Conservation (phyloP, 2,113 vertebrate genomes). For the Cercopithecus mona region DNA sequence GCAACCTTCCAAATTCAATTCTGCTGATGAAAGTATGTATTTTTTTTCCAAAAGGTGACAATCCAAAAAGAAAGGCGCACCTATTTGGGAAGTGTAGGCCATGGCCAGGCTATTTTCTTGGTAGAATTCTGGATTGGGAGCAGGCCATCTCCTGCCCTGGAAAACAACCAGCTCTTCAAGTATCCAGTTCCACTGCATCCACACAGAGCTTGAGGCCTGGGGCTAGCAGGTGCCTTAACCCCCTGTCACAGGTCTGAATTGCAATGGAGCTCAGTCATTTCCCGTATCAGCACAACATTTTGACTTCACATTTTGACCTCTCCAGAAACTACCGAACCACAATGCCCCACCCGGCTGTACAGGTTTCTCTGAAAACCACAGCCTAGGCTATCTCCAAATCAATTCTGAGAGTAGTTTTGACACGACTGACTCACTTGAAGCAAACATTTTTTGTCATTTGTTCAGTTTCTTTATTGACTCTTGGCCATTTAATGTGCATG, state of each 20-base stretch:
- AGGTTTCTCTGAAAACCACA: not conserved
- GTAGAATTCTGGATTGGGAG: not conserved
- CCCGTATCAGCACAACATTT: not conserved
- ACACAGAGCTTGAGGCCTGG: not conserved
- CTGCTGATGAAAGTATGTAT: not conserved
- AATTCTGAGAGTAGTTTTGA: not conserved
- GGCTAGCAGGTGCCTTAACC: too few species aligned
- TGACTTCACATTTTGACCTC: not conserved
- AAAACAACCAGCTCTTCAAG: not conserved
- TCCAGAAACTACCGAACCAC: not conserved
- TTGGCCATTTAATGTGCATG: not conserved
- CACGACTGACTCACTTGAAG: not conserved
- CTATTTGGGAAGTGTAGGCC: not conserved
- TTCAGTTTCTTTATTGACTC: not conserved
- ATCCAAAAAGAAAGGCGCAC: not conserved
- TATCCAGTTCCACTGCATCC: not conserved
- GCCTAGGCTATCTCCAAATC: not conserved
- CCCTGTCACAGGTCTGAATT: fast-evolving
- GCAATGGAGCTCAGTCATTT: fast-evolving
- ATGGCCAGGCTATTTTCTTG: not conserved
- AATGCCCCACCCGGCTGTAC: fast-evolving
- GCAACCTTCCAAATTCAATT: not conserved
- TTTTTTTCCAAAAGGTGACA: not conserved
- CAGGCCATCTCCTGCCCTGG: not conserved
- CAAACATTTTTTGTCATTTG: not conserved